Conservation (phyloP, 1,140 invertebrate genomes). For the Apocrypta bakeri region DNA sequence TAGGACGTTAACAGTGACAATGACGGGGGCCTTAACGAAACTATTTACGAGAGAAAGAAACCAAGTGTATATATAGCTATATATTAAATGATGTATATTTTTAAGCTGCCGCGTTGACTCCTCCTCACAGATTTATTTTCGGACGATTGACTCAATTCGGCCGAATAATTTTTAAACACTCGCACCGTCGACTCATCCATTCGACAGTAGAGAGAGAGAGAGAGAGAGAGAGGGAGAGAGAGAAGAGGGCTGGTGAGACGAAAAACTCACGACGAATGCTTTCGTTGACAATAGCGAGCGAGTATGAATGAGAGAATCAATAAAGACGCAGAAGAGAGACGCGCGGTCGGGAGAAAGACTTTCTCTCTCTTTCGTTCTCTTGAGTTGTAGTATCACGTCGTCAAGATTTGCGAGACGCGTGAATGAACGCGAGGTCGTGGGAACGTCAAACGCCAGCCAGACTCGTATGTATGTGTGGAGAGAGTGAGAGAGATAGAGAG, state of each 20-base stretch:
- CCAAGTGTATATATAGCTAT: no score
- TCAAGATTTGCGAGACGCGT: conserved; percentile 73
- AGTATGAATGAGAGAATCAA: conserved; percentile 48
- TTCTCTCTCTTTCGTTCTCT: background rate
- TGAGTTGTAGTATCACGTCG: conserved; percentile 46
- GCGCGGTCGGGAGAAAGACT: conserved; percentile 19
- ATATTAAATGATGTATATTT: background rate
- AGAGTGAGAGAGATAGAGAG: no score
- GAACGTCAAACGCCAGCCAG: conserved; percentile 60
- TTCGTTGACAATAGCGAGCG: conserved; percentile 11
- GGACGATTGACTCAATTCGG: conserved; percentile 33
- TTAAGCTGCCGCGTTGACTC: background rate
- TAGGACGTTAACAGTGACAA: background rate
- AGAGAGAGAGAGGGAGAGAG: background rate
- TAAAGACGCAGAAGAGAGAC: conserved; percentile 22
- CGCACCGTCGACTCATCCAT: background rate
- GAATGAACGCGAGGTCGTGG: conserved; percentile 72
- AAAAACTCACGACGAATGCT: background rate
- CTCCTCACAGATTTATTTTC: conserved; percentile 45
- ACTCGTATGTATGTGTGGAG: background rate
- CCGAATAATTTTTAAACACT: background rate
- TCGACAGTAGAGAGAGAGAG: background rate
- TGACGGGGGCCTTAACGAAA: conserved; percentile 13
- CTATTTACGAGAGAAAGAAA: conserved; percentile 11
- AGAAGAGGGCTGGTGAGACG: background rate